A percentile compares a stretch with the other conserved stretches of the same genome.
These are phyloP conservation scores for Dryocosmus kuriphilus DNA, from an alignment of 2,888 invertebrate species.

Conservation along the genomic window DNA sequence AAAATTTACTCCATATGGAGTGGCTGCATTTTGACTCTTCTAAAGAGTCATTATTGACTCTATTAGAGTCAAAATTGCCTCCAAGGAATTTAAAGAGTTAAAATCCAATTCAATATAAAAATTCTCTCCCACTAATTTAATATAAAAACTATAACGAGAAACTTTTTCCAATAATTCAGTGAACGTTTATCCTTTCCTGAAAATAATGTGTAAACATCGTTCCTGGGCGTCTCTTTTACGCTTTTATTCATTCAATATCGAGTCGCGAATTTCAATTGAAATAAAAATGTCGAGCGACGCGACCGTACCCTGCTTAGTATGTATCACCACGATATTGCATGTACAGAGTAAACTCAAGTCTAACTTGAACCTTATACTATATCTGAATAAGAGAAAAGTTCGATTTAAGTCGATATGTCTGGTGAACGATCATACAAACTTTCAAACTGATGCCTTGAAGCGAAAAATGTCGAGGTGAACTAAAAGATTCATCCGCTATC, in stretches of 20 bases:
- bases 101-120: no score
- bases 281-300: conserved; percentile 17
- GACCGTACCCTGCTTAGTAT: conserved; percentile 25
- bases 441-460: conserved; percentile 10
- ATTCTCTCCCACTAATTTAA: no score
- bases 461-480: conserved; percentile 11
- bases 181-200: background rate
- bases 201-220: conserved; percentile 21
- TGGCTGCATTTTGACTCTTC: no score
- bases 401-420: conserved; percentile 18
- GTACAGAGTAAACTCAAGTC: background rate
- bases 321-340: conserved; percentile 26
- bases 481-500: conserved; percentile 4
- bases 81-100: no score
- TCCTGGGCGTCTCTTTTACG: background rate
- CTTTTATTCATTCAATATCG: conserved; percentile 14
- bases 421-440: conserved; percentile 7
- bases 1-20: no score
- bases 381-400: conserved; percentile 9
- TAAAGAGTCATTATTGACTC: no score
- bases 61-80: no score
- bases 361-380: background rate
- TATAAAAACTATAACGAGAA: background rate
- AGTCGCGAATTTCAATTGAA: conserved; percentile 20
- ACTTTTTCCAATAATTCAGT: conserved; percentile 42